Evolutionary conservation across 2,113 vertebrate genomes (phyloP).

Genomic region (Seriola rivoliana): DNA sequence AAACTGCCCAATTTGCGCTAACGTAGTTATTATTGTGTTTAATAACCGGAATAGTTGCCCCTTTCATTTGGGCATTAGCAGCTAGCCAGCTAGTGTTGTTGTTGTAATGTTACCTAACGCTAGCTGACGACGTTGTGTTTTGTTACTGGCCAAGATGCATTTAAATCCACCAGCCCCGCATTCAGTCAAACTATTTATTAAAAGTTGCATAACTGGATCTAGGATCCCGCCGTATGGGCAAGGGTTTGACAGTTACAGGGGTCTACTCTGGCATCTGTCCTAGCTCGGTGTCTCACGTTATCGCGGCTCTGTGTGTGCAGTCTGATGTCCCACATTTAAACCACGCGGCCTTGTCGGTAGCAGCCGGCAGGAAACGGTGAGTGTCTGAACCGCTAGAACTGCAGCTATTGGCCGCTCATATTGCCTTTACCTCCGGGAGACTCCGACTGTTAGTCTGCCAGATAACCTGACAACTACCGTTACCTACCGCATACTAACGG

Average conservation of each 20-base stretch:
- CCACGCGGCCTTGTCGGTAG: slow-evolving; percentile 78
- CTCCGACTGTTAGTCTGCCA: neutral
- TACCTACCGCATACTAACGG: too few relatives aligned
- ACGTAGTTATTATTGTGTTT: rapidly evolving
- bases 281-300: slow-evolving; percentile 36
- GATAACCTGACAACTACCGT: neutral
- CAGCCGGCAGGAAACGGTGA: slow-evolving; percentile 77
- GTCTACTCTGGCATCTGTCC: neutral
- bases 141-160: slow-evolving; percentile 58
- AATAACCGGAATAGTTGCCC: neutral
- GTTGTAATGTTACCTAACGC: slow-evolving; percentile 73
- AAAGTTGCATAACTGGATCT: neutral
- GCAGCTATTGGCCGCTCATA: slow-evolving; percentile 70
- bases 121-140: slow-evolving; percentile 74
- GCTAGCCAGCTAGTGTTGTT: slow-evolving; percentile 73
- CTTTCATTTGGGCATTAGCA: slow-evolving; percentile 48
- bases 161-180: slow-evolving; percentile 26
- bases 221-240: rapidly evolving
- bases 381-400: slow-evolving; percentile 59
- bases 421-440: slow-evolving; percentile 26
- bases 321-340: slow-evolving; percentile 81
- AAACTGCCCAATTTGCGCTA: rapidly evolving
- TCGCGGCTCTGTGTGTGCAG: slow-evolving; percentile 32
- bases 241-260: neutral
- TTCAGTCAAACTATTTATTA: neutral